These are phyloP conservation scores for Spinibarbus caldwelli DNA, from an alignment of 2,797 vertebrate species.

Conservation along the genomic window DNA sequence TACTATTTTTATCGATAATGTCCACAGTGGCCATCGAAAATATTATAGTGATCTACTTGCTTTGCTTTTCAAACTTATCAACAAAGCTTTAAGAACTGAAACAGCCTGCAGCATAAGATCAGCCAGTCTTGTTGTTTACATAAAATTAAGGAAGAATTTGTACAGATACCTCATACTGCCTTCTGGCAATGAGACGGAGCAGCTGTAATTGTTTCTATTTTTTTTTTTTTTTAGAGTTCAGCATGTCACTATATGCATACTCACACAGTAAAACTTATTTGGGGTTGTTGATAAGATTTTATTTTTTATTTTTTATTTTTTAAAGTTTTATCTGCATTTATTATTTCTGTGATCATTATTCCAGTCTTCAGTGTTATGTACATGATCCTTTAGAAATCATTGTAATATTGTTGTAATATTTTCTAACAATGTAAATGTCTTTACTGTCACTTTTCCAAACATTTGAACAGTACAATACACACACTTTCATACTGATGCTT, in stretches of 20 bases:
- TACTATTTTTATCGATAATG: constrained; percentile 2
- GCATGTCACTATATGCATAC: too few species aligned
- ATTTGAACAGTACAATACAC: background rate
- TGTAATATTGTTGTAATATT: background rate
- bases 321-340: background rate
- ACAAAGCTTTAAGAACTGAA: background rate
- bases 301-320: too few species aligned
- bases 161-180: background rate
- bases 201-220: constrained; percentile 33
- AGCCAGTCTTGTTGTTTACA: background rate
- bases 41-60: background rate
- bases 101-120: background rate
- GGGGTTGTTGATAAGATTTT: too few species aligned
- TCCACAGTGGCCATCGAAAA: background rate
- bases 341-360: background rate
- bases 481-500: background rate
- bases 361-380: background rate
- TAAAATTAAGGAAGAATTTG: constrained; percentile 4
- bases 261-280: too few species aligned
- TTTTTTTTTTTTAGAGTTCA: too few species aligned
- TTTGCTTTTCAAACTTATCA: background rate
- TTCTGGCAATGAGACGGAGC: constrained; percentile 15
- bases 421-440: background rate
- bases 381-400: background rate
- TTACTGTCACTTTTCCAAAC: background rate